Base-by-base conservation (phyloP, 2,113 vertebrate genomes). In the Gavialis gangeticus region DNA sequence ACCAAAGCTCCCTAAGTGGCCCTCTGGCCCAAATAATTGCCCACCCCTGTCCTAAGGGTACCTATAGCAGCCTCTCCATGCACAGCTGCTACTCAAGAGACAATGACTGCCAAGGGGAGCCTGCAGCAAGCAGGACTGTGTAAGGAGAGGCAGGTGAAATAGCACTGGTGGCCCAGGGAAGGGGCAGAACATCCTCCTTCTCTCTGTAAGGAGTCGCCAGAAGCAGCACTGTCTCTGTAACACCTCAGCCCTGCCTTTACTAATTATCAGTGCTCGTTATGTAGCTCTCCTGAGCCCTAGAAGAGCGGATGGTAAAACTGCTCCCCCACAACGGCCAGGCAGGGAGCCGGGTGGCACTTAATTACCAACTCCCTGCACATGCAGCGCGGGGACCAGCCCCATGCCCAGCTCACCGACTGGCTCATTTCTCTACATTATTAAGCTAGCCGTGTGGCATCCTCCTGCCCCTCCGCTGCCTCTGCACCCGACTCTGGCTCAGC, bases 301-400 rank as follows among this genome's bases (percentile, higher is more conserved):
- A 79, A 77, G 76, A 84, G n/a, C 55, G 25, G n/a, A 2, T 4
- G 0, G 1, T 62, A 30, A 64, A 76, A 57, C 2, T 46, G 75
- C 24, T 76, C 18, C n/a, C 71, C 18, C 78, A 75, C 63, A 73
- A 87, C 82, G 89, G 95, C 73, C 81, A 82, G 84, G 89, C 87
- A 55, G 78, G 87, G 24, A 2, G 91, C 80, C 77, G 54, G 77
- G 57, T 75, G 85, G 77, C 54, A 67, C 64, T 83, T 75, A 89
- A 89, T 89, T 89, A 89, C 82, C 82, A 79, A 46, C 46, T 46
- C 9, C 46, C 46, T 46, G 46, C 46, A 46, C 46, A 46, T 46
- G 46, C 46, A 9, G 46, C 46, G 46, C 0, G 0, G 75, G 64
- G 60, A 93, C 12, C 12, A 54, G 1, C 0, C 37, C 4, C 46